These are phyloP conservation scores for Pangasius krempfi DNA, from an alignment of 2,797 vertebrate species.

Conservation along the genomic window DNA sequence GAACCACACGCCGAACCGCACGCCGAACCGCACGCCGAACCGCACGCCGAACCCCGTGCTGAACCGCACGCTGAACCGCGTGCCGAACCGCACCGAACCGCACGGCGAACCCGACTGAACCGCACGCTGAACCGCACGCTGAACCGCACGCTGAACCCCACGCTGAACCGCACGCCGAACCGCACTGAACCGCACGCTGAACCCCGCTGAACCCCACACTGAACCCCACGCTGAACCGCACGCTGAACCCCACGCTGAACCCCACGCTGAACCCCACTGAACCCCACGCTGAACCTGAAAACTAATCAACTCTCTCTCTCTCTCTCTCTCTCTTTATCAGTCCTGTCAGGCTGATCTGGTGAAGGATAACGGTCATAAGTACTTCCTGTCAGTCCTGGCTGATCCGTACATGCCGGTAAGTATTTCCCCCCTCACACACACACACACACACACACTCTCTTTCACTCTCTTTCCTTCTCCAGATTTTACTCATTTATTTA, in stretches of 20 bases:
- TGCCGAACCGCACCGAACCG: neutral
- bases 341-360: constrained; percentile 97
- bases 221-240: no score
- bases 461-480: neutral
- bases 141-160: no score
- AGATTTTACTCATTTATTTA: neutral
- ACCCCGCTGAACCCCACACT: neutral
- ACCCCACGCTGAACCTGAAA: no score
- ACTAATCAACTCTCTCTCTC: no score
- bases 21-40: neutral
- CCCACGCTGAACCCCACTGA: neutral
- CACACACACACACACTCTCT: neutral
- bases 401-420: constrained; percentile 99
- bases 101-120: no score
- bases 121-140: neutral
- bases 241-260: no score
- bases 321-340: constrained; percentile 64
- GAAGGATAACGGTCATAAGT: constrained; percentile 98
- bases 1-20: neutral
- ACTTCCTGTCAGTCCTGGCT: constrained; percentile 94
- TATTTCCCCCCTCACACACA: neutral
- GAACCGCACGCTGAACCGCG: no score
- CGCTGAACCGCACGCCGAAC: neutral
- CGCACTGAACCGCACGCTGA: neutral
- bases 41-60: no score